Evolutionary conservation across 2,888 invertebrate genomes (phyloP).

Genomic region (Neria commutata): DNA sequence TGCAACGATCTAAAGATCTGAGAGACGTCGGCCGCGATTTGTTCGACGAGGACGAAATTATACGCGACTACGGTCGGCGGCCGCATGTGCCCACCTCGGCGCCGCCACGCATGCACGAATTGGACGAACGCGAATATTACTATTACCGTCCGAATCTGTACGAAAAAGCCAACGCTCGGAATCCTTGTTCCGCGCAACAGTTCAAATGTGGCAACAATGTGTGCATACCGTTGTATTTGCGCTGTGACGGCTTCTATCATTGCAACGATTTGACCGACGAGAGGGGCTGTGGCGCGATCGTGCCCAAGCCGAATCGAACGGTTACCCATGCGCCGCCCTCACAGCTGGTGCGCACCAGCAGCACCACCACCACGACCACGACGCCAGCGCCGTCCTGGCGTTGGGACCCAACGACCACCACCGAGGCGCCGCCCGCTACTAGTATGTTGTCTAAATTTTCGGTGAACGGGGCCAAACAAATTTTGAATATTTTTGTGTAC

Average conservation of each 20-base stretch:
- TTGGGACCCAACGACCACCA: conserved; percentile 14
- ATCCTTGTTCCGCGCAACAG: conserved; percentile 62
- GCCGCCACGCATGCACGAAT: conserved; percentile 26
- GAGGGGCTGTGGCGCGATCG: conserved; percentile 55
- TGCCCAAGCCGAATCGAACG: background rate
- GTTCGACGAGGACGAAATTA: conserved; percentile 44
- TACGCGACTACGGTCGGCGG: conserved; percentile 39
- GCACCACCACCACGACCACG: conserved; percentile 31
- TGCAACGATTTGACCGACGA: conserved; percentile 70
- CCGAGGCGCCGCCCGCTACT: conserved; percentile 9
- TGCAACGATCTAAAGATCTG: conserved; percentile 3
- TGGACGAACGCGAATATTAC: conserved; percentile 40
- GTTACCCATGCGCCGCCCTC: conserved; percentile 23
- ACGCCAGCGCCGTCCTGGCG: background rate
- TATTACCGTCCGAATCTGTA: conserved; percentile 38
- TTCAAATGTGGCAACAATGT: conserved; percentile 68
- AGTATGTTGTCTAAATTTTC: background rate
- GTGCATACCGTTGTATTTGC: conserved; percentile 64
- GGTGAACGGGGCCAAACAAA: background rate
- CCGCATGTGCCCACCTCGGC: conserved; percentile 22
- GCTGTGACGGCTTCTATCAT: conserved; percentile 67
- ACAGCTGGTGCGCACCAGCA: conserved; percentile 31
- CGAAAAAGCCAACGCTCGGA: conserved; percentile 38
- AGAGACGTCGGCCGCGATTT: conserved; percentile 27
- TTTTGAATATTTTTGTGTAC: no score